A percentile compares a stretch with the other conserved stretches of the same genome.
Conservation (phyloP, 35 echinoderm and acorn worm genomes). For the Patiria miniata region DNA sequence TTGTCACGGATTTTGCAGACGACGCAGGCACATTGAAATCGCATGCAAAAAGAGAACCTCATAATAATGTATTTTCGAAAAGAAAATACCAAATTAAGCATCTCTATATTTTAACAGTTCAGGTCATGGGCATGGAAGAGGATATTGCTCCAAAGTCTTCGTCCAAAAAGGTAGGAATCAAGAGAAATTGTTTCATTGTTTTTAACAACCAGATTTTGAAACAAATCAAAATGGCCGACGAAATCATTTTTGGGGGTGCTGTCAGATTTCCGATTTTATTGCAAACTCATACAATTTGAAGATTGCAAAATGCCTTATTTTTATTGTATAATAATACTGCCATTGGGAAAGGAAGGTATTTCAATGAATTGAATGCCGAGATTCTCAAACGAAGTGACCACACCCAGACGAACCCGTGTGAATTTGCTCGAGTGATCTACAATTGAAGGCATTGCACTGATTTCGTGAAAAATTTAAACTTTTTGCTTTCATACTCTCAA, state of each 20-base stretch:
- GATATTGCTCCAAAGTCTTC: slow-evolving; percentile 22
- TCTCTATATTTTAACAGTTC: background rate
- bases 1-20: too few species aligned
- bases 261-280: background rate
- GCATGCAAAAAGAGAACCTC: too few species aligned
- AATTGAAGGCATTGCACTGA: background rate
- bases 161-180: background rate
- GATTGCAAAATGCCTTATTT: background rate
- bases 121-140: slow-evolving; percentile 17
- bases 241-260: background rate
- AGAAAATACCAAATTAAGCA: background rate
- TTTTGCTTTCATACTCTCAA: background rate
- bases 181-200: background rate
- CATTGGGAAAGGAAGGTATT: background rate
- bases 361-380: background rate
- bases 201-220: background rate
- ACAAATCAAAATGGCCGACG: background rate
- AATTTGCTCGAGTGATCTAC: background rate
- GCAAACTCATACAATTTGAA: background rate
- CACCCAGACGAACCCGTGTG: background rate
- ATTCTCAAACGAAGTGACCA: background rate
- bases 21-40: too few species aligned
- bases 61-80: background rate
- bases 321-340: background rate
- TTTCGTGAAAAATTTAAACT: background rate